phyloP scores from a whole-genome alignment of 2,888 invertebrate genomes.

The Rugalucina vietnamica region DNA sequence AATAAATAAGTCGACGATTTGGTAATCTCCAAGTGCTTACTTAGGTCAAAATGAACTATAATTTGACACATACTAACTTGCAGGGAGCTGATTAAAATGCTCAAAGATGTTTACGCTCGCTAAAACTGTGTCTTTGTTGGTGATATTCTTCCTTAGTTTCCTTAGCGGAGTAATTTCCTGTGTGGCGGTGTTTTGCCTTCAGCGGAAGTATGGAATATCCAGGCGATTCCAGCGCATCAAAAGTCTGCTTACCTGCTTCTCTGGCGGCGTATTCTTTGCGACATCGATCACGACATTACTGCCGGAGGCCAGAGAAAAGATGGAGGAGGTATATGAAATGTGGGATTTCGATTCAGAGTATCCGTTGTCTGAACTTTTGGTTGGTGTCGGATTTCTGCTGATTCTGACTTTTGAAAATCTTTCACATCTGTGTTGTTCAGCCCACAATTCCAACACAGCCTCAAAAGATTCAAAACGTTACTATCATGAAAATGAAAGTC shows the following conservation, averaged over 20 bases:
- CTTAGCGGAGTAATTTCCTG: constrained; percentile 55
- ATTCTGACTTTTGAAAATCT: constrained; percentile 50
- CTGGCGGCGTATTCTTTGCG: constrained; percentile 84
- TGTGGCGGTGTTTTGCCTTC: constrained; percentile 42
- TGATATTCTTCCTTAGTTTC: constrained; percentile 57
- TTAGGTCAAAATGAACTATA: too few species aligned
- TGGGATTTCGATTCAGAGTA: constrained; percentile 46
- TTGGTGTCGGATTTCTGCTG: constrained; percentile 53
- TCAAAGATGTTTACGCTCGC: constrained; percentile 45
- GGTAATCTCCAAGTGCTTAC: too few species aligned
- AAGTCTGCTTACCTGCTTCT: constrained; percentile 76
- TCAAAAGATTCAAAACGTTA: too few species aligned
- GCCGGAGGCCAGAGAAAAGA: constrained; percentile 81
- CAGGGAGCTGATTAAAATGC: too few species aligned
- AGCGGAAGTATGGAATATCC: constrained; percentile 31
- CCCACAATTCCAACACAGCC: background rate
- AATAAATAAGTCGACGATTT: too few species aligned
- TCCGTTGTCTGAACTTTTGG: constrained; percentile 50
- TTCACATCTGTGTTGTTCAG: constrained; percentile 27
- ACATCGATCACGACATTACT: constrained; percentile 83
- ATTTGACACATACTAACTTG: too few species aligned
- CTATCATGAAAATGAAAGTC: too few species aligned
- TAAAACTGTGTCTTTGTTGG: constrained; percentile 57
- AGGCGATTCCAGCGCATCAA: constrained; percentile 40
- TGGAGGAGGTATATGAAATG: constrained; percentile 57